Evolutionary conservation across 2,113 vertebrate species (phyloP).

Genomic region (Macaca fascicularis): T2T-MFA8v1.1 NC_088379.1:52417001-52417500

Average conservation of each 20-base stretch:
- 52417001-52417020: neutral
- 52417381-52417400: neutral
- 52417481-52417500: neutral
- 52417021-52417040: neutral
- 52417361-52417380: neutral
- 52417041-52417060: neutral
- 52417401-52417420: neutral
- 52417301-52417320: fast-evolving
- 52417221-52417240: conserved; percentile 94
- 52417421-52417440: conserved; percentile 4
- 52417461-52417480: conserved; percentile 6
- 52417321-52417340: too few relatives aligned
- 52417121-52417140: conserved; percentile 88
- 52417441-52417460: neutral
- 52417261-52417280: conserved; percentile 75
- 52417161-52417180: conserved; percentile 96
- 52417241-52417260: conserved; percentile 93
- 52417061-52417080: neutral
- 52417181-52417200: conserved; percentile 96
- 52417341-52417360: neutral
- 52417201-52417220: conserved; percentile 94
- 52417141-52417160: conserved; percentile 96
- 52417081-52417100: neutral
- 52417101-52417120: neutral
- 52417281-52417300: neutral